Evolutionary conservation across 2,888 invertebrate species (phyloP), one percentile per base, ranked within the genome.

Genomic region (Agrotis ipsilon): DNA sequence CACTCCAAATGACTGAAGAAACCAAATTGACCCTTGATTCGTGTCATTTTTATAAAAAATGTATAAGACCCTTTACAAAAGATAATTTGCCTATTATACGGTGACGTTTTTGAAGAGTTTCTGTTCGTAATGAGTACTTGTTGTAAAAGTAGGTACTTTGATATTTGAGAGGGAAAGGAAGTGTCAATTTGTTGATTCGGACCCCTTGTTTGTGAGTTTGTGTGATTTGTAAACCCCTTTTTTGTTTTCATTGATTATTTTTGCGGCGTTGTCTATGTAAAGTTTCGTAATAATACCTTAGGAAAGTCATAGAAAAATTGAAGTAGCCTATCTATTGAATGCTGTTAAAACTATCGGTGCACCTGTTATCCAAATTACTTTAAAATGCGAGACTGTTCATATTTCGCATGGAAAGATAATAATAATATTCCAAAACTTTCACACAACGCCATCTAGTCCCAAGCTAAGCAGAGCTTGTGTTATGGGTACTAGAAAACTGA

Each of bases 1-100:
- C 77, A 84, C 82, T 82, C 77, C 67, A 80, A 74, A 80, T 88
- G 87, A 87, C 90, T 81, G 77, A 69, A 88, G 85, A 87, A 87
- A 81, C 86, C 80, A 87, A 89, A 89, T 87, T 87, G 87, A 86
- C 85, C 82, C 81, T 86, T 84, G 65, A 68, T 19, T 45, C 16
- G 54, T 43, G 65, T 76, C 85, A 60, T 74, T 75, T 77, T 66
- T n/a, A 32, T 58, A 76, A 77, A 72, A 78, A 39, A 39, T 11
- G 39, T 39, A 72, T 66, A 66, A 75, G 70, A 49, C 68, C 57
- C 73, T 58, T 52, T 9, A 63, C 57, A 75, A 74, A 72, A 78
- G 60, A 55, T 75, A 79, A 80, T 83, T 77, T 76, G 52, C 16
- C 67, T 65, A 80, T 82, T 82, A 75, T 80, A 24, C 49, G 74